A percentile compares a stretch with the other conserved stretches of the same genome.
These are phyloP conservation scores for Oceanodroma leucorhoa DNA, from an alignment of 2,797 vertebrate species.

Conservation along the genomic window DNA sequence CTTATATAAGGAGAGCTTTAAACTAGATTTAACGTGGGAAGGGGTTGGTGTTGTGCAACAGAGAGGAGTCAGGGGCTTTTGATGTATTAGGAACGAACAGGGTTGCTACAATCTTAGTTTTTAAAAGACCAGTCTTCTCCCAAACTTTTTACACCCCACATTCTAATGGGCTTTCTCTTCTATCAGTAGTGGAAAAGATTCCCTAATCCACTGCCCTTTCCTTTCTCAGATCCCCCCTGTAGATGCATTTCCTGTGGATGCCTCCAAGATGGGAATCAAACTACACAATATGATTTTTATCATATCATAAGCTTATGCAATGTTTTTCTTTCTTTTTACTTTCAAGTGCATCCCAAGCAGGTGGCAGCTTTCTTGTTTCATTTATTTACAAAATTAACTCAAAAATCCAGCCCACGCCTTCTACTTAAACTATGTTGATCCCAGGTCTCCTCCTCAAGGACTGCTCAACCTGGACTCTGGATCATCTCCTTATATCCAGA, in stretches of 20 bases:
- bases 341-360: background rate
- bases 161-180: background rate
- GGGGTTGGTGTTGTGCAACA: background rate
- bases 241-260: background rate
- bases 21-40: background rate
- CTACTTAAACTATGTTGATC: background rate
- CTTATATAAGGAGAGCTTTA: background rate
- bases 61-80: background rate
- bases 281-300: background rate
- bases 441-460: background rate
- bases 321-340: background rate
- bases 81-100: background rate
- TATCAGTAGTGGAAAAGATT: background rate
- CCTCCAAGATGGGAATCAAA: background rate
- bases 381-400: background rate
- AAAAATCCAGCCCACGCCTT: background rate
- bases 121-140: background rate
- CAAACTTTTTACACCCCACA: background rate
- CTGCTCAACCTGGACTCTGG: background rate
- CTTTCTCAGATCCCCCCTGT: background rate
- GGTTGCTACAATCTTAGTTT: background rate
- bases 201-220: background rate
- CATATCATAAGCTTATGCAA: background rate
- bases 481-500: background rate
- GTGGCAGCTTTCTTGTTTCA: background rate